These are phyloP conservation scores for Azemiops feae DNA, from an alignment of 2,113 vertebrate species.

Conservation along the genomic window DNA sequence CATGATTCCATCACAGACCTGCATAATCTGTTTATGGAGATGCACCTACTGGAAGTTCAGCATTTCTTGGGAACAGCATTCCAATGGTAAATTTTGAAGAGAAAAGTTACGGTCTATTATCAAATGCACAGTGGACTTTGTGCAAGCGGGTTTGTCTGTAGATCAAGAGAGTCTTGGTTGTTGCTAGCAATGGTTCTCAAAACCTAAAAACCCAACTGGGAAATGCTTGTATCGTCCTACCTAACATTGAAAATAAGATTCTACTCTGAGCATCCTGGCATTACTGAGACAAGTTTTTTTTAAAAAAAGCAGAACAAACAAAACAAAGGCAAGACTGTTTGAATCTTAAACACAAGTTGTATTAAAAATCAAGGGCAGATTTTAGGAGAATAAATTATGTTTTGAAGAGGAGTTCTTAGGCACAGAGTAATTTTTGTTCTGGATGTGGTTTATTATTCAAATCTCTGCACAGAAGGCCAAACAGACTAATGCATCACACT, in stretches of 20 bases:
- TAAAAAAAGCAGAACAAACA: conserved; percentile 19
- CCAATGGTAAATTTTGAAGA: not conserved
- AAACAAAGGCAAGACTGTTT: conserved; percentile 8
- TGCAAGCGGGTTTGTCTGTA: not conserved
- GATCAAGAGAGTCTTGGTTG: not conserved
- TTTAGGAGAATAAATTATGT: conserved; percentile 26
- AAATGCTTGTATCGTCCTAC: not conserved
- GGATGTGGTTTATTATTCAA: conserved; percentile 40
- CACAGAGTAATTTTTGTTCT: conserved; percentile 1
- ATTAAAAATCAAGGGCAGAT: conserved; percentile 13
- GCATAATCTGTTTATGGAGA: not conserved
- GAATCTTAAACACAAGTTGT: conserved; percentile 35
- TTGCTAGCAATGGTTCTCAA: not conserved
- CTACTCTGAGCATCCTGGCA: not conserved
- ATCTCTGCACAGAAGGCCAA: conserved; percentile 35
- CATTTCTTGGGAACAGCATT: not conserved
- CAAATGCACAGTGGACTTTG: not conserved
- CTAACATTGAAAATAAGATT: not conserved
- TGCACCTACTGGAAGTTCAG: not conserved
- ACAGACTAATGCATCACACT: conserved; percentile 44
- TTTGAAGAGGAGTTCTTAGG: conserved; percentile 33
- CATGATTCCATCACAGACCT: not conserved
- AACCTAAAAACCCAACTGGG: not conserved
- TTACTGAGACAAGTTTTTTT: conserved; percentile 2
- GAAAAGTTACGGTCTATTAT: not conserved